These are phyloP conservation scores for Oncorhynchus nerka DNA, from an alignment of 2,113 vertebrate genomes.

Conservation along the genomic window DNA sequence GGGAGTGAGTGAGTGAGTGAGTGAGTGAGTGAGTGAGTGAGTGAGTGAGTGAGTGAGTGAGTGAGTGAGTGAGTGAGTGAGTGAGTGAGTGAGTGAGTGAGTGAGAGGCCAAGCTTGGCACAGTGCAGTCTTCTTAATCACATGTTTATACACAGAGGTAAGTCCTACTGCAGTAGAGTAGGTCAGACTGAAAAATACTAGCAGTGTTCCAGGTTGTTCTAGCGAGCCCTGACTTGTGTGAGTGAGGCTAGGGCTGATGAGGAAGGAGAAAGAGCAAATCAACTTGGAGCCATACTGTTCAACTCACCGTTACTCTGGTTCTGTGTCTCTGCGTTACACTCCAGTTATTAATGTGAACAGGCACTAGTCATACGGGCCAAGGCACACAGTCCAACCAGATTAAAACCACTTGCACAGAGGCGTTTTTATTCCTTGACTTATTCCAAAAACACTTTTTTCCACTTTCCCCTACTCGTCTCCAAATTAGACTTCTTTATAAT, in stretches of 20 bases:
- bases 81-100: too few species aligned
- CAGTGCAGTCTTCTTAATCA: too few species aligned
- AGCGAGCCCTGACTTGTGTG: conserved; percentile 55
- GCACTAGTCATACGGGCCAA: conserved; percentile 30
- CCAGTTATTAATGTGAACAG: conserved; percentile 58
- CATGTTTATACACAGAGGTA: too few species aligned
- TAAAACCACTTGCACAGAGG: conserved; percentile 56
- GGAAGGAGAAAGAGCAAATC: conserved; percentile 3
- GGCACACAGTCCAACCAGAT: conserved; percentile 45
- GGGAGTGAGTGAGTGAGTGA: too few species aligned
- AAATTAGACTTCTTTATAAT: conserved; percentile 19
- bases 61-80: too few species aligned
- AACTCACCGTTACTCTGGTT: conserved; percentile 35
- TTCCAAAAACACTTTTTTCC: conserved; percentile 47
- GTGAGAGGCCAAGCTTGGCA: too few species aligned
- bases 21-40: too few species aligned
- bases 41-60: too few species aligned
- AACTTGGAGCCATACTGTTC: conserved; percentile 20
- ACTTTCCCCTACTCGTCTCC: neutral
- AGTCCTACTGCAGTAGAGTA: neutral
- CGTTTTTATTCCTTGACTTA: conserved; percentile 57
- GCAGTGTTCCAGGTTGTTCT: conserved; percentile 9
- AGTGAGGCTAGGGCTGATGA: neutral
- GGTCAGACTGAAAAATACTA: neutral
- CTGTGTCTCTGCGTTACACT: conserved; percentile 43